Conservation (phyloP, 2,888 invertebrate genomes). For the Cerastoderma edule region DNA sequence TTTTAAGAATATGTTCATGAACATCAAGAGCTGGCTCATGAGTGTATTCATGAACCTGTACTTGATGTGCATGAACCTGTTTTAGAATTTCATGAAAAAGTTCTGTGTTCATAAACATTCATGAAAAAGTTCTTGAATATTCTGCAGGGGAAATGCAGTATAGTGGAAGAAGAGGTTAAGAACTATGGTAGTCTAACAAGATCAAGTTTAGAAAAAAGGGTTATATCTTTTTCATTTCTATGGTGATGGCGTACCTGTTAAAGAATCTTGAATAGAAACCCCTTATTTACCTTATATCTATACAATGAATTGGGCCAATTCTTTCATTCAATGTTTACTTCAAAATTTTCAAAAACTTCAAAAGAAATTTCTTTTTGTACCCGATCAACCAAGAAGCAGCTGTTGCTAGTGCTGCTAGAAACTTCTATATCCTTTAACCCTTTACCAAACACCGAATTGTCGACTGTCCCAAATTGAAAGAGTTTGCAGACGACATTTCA, state of each 20-base stretch:
- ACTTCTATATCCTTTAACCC: slow-evolving; percentile 2
- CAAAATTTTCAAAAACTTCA: slow-evolving; percentile 29
- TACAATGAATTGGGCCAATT: slow-evolving; percentile 18
- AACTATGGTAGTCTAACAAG: no score
- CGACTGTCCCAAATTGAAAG: background rate
- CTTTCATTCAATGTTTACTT: background rate
- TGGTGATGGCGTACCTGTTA: slow-evolving; percentile 47
- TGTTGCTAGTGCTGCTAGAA: slow-evolving; percentile 17
- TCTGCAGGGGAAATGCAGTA: no score
- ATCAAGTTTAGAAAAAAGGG: no score
- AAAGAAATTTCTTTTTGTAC: slow-evolving; percentile 36
- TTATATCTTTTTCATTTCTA: slow-evolving; percentile 53
- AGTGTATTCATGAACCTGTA: no score
- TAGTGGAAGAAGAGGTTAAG: no score
- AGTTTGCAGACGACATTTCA: no score
- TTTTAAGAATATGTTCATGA: no score
- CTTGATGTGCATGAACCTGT: no score
- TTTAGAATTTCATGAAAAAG: no score
- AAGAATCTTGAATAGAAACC: slow-evolving; percentile 30
- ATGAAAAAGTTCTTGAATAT: no score
- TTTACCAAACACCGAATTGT: background rate
- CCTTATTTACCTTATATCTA: slow-evolving; percentile 55
- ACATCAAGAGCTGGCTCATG: no score
- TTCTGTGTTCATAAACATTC: no score
- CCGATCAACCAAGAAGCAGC: slow-evolving; percentile 37